Percentiles rank a stretch among this genome's conserved stretches.
Evolutionary conservation across 2,797 vertebrate genomes (phyloP).

Genomic region (Hipposideros larvatus): DNA sequence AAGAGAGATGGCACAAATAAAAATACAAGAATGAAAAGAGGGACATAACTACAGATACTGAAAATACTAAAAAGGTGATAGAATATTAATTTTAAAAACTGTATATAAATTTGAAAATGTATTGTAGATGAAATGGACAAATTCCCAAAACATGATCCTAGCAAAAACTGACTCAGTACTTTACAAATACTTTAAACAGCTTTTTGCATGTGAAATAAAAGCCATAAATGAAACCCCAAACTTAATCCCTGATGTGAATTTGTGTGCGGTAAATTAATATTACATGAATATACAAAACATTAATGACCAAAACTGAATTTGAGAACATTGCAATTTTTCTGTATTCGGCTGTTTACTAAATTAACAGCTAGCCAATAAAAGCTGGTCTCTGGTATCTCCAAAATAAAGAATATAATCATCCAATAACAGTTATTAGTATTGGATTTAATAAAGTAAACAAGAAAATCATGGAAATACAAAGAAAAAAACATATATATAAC

Average conservation of each 20-base stretch:
- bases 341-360: not conserved
- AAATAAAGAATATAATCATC: not conserved
- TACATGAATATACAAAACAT: not conserved
- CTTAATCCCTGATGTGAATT: not conserved
- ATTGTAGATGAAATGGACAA: constrained; percentile 1
- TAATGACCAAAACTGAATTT: not conserved
- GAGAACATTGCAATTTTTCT: not conserved
- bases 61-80: not conserved
- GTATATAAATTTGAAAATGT: constrained; percentile 16
- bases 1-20: not conserved
- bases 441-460: constrained; percentile 20
- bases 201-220: not conserved
- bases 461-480: constrained; percentile 1
- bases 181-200: constrained; percentile 33
- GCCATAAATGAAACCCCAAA: not conserved
- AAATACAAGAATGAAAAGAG: not conserved
- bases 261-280: not conserved
- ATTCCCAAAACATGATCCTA: not conserved
- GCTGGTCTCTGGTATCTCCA: not conserved
- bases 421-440: not conserved
- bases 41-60: not conserved
- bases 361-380: not conserved
- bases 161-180: not conserved
- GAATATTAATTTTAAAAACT: not conserved
- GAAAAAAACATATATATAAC: not conserved